Evolutionary conservation across 2,888 invertebrate genomes (phyloP).

Genomic region (Meliscaeva auricollis): DNA sequence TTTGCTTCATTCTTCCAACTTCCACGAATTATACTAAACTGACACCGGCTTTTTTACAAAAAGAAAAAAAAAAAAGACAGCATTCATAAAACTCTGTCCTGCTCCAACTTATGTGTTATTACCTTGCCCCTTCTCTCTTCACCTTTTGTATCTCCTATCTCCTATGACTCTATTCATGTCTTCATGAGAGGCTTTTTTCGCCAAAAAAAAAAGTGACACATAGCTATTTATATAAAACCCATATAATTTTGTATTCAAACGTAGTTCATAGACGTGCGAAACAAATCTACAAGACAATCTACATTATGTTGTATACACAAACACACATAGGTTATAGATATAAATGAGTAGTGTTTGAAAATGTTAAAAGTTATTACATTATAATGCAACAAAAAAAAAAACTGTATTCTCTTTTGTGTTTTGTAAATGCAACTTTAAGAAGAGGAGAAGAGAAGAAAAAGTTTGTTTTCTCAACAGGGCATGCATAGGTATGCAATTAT

Average conservation of each 20-base stretch:
- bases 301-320: neutral
- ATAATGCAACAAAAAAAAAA: neutral
- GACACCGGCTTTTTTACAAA: slow-evolving; percentile 63
- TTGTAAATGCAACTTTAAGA: neutral
- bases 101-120: slow-evolving; percentile 19
- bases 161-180: slow-evolving; percentile 1
- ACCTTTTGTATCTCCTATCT: neutral
- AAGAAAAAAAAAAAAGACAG: slow-evolving; percentile 3
- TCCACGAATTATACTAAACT: slow-evolving; percentile 19
- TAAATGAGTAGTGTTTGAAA: neutral
- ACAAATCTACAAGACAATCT: neutral
- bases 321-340: neutral
- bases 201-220: slow-evolving; percentile 63
- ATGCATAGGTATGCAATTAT: neutral
- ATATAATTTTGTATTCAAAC: slow-evolving; percentile 42
- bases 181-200: slow-evolving; percentile 50
- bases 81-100: slow-evolving; percentile 22
- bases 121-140: slow-evolving; percentile 6
- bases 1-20: slow-evolving; percentile 25
- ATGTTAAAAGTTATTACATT: slow-evolving; percentile 21
- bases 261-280: slow-evolving; percentile 6
- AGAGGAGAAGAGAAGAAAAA: neutral
- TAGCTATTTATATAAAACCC: slow-evolving; percentile 63
- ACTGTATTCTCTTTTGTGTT: slow-evolving; percentile 9
- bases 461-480: neutral